Evolutionary conservation across 2,113 vertebrate species (phyloP).

Genomic region (Cynocephalus volans): DNA sequence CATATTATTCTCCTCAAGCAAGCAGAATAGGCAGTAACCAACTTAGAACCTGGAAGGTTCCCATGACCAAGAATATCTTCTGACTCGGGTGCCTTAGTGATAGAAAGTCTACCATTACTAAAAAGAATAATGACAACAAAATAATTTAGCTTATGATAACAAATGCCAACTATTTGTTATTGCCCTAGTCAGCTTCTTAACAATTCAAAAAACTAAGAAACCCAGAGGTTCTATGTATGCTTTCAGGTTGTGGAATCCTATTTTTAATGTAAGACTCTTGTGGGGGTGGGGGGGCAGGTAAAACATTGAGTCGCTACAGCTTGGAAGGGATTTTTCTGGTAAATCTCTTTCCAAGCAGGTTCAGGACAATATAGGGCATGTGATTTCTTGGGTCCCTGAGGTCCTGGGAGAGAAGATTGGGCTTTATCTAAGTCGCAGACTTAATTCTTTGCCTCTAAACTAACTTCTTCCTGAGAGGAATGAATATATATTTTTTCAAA

Average conservation of each 20-base stretch:
- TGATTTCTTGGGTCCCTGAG: background rate
- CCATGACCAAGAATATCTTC: background rate
- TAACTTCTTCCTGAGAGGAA: background rate
- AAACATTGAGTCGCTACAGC: background rate
- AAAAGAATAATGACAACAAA: conserved; percentile 54
- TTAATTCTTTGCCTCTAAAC: background rate
- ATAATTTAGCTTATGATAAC: background rate
- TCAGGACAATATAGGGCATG: background rate
- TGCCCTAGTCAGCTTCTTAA: background rate
- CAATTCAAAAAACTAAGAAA: background rate
- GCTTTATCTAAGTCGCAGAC: background rate
- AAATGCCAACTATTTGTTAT: background rate
- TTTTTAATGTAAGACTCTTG: conserved; percentile 25
- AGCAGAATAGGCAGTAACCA: conserved; percentile 23
- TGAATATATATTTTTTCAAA: background rate
- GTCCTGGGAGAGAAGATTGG: background rate
- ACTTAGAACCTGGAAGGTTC: background rate
- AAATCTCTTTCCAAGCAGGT: conserved; percentile 14
- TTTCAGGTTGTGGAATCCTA: background rate
- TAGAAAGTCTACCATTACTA: background rate
- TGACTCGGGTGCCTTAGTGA: background rate
- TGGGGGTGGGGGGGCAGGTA: background rate
- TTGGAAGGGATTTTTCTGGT: background rate
- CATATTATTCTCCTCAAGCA: conserved; percentile 23
- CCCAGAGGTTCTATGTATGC: background rate